phyloP scores from a whole-genome alignment of 2,888 invertebrate species.

The Dicyrtoma fusca region DNA sequence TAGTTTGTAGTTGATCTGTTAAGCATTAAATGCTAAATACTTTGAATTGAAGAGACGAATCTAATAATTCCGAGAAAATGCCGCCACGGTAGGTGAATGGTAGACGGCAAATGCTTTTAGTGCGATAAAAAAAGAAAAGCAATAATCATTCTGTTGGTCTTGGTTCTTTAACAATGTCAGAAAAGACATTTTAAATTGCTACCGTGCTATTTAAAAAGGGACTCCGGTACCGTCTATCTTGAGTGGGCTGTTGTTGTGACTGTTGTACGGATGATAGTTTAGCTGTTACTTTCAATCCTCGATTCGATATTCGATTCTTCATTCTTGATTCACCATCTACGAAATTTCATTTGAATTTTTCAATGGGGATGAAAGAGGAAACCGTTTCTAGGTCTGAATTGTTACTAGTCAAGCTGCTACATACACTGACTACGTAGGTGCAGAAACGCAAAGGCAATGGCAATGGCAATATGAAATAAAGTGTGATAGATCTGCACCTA shows the following conservation, averaged over 20 bases:
- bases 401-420: background rate
- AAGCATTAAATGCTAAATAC: too few relatives aligned
- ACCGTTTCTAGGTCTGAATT: background rate
- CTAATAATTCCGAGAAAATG: conserved; percentile 11
- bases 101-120: background rate
- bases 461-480: too few relatives aligned
- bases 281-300: background rate
- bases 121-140: background rate
- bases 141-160: conserved; percentile 9
- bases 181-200: background rate
- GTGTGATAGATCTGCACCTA: too few relatives aligned
- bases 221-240: too few relatives aligned
- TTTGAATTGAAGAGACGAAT: background rate
- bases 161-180: background rate
- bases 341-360: too few relatives aligned
- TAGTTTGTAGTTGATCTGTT: too few relatives aligned
- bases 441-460: too few relatives aligned
- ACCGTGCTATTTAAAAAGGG: too few relatives aligned
- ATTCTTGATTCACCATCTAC: too few relatives aligned
- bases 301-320: background rate
- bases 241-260: background rate
- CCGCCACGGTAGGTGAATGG: background rate
- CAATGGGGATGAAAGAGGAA: too few relatives aligned
- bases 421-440: too few relatives aligned
- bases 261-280: background rate